Evolutionary conservation across 1,140 invertebrate species (phyloP).

Genomic region (Ruditapes philippinarum): DNA sequence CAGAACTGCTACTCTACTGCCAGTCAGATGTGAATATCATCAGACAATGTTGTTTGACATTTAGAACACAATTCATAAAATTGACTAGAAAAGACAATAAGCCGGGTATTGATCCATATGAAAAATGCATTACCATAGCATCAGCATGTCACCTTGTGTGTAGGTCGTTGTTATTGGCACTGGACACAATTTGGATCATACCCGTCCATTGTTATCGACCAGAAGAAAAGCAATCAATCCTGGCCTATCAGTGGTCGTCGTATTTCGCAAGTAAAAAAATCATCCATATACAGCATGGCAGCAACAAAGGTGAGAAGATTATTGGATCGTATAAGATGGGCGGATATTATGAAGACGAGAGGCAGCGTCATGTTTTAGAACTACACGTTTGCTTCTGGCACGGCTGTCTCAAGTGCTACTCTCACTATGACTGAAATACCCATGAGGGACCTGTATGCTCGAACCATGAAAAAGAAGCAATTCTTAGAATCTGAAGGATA

Average conservation of each 20-base stretch:
- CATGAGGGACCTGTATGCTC: conserved; percentile 48
- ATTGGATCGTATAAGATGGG: conserved; percentile 45
- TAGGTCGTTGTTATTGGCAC: neutral
- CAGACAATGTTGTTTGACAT: conserved; percentile 5
- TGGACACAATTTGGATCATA: too few relatives aligned
- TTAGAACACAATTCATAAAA: neutral
- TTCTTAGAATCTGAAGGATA: neutral
- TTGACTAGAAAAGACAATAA: neutral
- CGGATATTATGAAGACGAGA: neutral
- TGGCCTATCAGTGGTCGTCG: neutral
- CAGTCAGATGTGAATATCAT: conserved; percentile 57
- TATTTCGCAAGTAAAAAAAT: neutral
- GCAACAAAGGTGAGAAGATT: conserved; percentile 10
- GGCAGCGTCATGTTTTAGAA: conserved; percentile 34
- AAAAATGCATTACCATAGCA: conserved; percentile 30
- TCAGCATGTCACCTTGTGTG: conserved; percentile 14
- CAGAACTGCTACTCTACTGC: conserved; percentile 16
- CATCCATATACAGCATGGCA: conserved; percentile 30
- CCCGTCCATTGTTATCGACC: neutral
- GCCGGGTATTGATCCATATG: neutral
- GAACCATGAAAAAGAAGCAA: conserved; percentile 4
- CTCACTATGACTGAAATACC: neutral
- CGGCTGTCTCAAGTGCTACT: conserved; percentile 64
- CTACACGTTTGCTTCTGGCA: conserved; percentile 68
- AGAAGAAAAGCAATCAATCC: neutral